Evolutionary conservation across 2,797 vertebrate genomes (phyloP).

Genomic region (Paramormyrops hopkinsi): DNA sequence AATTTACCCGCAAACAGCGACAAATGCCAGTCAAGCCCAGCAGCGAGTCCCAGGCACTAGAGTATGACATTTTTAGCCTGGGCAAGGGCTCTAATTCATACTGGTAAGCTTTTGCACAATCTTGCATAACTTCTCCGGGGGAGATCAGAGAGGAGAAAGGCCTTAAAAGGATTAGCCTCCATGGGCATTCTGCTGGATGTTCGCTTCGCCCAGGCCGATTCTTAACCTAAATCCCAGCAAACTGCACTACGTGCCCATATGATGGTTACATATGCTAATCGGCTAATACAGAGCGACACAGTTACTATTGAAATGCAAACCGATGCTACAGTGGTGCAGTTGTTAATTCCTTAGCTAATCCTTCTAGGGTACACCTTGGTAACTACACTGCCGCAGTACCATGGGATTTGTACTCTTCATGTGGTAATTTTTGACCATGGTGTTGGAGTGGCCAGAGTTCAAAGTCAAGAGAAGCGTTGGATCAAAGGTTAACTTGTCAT

Average conservation of each 20-base stretch:
- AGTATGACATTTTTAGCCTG: neutral
- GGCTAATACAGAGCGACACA: neutral
- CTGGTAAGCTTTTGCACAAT: neutral
- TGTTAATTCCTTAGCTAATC: neutral
- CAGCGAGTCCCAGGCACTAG: neutral
- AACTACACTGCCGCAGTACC: neutral
- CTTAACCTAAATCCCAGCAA: neutral
- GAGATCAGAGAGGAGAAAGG: constrained; percentile 8
- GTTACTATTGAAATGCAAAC: neutral
- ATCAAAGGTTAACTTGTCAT: neutral
- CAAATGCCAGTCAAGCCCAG: neutral
- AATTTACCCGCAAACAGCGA: neutral
- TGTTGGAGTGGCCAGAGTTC: neutral
- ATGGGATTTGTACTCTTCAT: neutral
- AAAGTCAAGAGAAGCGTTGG: neutral
- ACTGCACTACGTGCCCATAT: neutral
- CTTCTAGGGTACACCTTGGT: neutral
- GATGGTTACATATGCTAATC: neutral
- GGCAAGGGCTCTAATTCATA: neutral
- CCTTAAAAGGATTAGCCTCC: neutral
- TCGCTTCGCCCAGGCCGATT: neutral
- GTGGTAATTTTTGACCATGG: neutral
- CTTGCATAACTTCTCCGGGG: neutral
- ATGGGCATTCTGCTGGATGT: neutral
- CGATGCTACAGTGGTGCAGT: neutral